A percentile compares a stretch with the other conserved stretches of the same genome.
Conservation (phyloP, 2,797 vertebrate species). For the Gambusia yucatana region DNA sequence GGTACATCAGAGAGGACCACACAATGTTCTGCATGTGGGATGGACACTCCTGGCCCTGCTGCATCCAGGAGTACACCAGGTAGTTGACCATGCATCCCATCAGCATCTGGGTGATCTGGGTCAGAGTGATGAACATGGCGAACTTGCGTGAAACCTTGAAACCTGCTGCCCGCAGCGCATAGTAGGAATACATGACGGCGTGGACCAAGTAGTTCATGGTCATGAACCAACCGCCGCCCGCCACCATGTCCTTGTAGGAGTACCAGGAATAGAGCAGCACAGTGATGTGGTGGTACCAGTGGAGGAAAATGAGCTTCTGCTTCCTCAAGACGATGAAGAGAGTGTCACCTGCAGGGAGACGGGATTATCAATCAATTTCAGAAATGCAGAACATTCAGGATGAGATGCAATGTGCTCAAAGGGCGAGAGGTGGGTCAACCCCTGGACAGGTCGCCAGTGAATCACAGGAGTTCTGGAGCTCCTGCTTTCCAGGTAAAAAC, state of each 20-base stretch:
- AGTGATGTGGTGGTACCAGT: conserved; percentile 99
- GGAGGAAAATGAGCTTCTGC: conserved; percentile 99
- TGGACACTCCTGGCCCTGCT: conserved; percentile 92
- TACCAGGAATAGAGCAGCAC: conserved; percentile 99
- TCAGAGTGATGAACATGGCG: conserved; percentile 99
- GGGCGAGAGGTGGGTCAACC: too few relatives aligned
- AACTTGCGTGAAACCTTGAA: conserved; percentile 96
- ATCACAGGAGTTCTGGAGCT: background rate
- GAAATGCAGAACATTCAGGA: background rate
- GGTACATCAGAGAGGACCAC: conserved; percentile 99
- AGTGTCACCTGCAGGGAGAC: conserved; percentile 88
- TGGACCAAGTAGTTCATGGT: conserved; percentile 99
- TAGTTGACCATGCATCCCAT: conserved; percentile 97
- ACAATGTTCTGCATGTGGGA: conserved; percentile 98
- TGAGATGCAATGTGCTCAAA: background rate
- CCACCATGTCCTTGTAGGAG: conserved; percentile 99
- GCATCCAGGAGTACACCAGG: conserved; percentile 98
- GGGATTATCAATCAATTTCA: background rate
- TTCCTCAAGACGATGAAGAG: conserved; percentile 98
- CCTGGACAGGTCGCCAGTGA: too few relatives aligned
- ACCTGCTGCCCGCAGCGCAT: conserved; percentile 92
- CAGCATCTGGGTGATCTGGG: conserved; percentile 98
- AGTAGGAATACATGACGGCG: conserved; percentile 99
- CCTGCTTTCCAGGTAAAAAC: background rate
- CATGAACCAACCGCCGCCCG: conserved; percentile 99